These are phyloP conservation scores for Hypomesus transpacificus DNA, from an alignment of 2,113 vertebrate species.

Conservation along the genomic window DNA sequence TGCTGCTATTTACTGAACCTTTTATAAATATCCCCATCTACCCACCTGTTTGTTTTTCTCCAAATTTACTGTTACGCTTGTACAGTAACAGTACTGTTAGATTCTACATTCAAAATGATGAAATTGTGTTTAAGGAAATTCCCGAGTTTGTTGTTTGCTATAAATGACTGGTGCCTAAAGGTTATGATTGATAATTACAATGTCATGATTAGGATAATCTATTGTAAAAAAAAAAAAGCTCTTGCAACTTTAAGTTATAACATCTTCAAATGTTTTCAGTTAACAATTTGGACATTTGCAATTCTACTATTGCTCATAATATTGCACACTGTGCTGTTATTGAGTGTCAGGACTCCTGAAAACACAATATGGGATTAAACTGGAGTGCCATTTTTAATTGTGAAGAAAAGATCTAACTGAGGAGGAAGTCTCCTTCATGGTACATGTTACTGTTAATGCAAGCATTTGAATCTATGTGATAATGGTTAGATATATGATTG, in stretches of 20 bases:
- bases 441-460: constrained; percentile 29
- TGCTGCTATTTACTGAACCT: constrained; percentile 31
- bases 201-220: too few species aligned
- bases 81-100: too few species aligned
- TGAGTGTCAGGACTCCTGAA: neutral
- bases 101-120: too few species aligned
- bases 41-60: neutral
- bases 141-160: too few species aligned
- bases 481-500: constrained; percentile 29
- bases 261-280: too few species aligned
- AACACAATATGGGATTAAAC: constrained; percentile 21
- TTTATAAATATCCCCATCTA: constrained; percentile 20
- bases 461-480: constrained; percentile 6
- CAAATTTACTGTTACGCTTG: neutral
- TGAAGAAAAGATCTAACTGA: constrained; percentile 31
- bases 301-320: neutral
- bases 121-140: too few species aligned
- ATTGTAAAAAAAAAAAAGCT: too few species aligned
- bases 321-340: neutral
- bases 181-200: too few species aligned
- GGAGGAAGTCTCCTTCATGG: constrained; percentile 35
- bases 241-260: too few species aligned
- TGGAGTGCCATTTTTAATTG: constrained; percentile 12
- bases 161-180: too few species aligned
- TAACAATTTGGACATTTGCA: neutral